Evolutionary conservation across 1,140 invertebrate genomes (phyloP), one percentile per base, ranked within the genome.

Genomic region (Apocrypta bakeri): DNA sequence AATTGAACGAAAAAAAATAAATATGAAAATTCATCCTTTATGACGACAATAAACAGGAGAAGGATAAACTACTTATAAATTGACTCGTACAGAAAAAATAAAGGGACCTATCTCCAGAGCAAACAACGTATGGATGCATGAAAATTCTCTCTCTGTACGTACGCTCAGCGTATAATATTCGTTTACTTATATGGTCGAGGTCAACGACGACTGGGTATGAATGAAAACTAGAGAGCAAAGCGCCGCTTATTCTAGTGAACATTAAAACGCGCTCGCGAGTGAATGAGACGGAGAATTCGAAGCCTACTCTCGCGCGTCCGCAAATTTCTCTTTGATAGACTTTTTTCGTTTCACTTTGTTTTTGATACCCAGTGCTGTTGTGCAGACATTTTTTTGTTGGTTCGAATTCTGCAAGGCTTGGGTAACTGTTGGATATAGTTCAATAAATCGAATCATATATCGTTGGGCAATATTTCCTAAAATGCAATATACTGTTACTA

Each of bases 181-280:
- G 33, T 72, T 72, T n/a, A n/a, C n/a, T n/a, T 72, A 72, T 72
- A 72, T 11, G n/a, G n/a, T 37, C n/a, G 69, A 75, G 48, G 73
- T 61, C 73, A 61, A 4, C 33, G 12, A 37, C 31, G 61, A 63
- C 29, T 77, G 75, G 29, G 24, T 14, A 77, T 77, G 75, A 77
- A 77, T 77, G 75, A 77, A 77, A 77, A 77, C 75, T 63, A 77
- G 75, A 75, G 27, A 66, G 63, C 25, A 29, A 29, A 25, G 63
- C 27, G 6, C 27, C 63, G 63, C 33, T 37, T 37, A 2, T 9
- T 37, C 33, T 37, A 9, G 33, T 14, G 27, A 66, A 29, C 27
- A 27, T 29, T 68, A 27, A 27, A 66, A 25, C 63, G 63, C 63
- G 63, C 63, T 2, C 63, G 24, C 63, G 25, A 66, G 63, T 27